Evolutionary conservation across 2,113 vertebrate genomes (phyloP).

Genomic region (Rostratula benghalensis): DNA sequence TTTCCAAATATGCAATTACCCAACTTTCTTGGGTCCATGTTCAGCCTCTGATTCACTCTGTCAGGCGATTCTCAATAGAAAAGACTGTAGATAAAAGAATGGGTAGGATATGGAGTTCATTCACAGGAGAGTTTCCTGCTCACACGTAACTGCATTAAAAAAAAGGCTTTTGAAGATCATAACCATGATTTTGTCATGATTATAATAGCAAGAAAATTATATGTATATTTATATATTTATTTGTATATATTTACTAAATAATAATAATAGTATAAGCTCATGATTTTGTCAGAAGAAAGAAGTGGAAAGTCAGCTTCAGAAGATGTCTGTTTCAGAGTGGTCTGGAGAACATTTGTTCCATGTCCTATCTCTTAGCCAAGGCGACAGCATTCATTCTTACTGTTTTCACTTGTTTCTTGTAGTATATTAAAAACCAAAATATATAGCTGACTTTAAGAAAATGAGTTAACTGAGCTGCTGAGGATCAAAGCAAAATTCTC

Average conservation of each 20-base stretch:
- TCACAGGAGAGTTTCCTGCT: background rate
- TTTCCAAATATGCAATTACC: background rate
- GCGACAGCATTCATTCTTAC: background rate
- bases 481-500: background rate
- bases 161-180: background rate
- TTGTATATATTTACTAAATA: too few species aligned
- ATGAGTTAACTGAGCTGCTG: background rate
- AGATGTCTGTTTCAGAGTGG: background rate
- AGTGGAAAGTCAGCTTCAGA: background rate
- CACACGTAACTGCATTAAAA: rapidly evolving
- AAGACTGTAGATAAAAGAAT: background rate
- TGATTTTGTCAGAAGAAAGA: background rate
- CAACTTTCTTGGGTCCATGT: background rate
- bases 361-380: background rate
- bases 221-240: too few species aligned
- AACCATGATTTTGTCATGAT: background rate
- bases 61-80: background rate
- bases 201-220: too few species aligned
- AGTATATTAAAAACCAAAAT: background rate
- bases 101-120: background rate
- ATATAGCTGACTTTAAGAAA: background rate
- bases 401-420: background rate
- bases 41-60: background rate
- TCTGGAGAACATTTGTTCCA: background rate
- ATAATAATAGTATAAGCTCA: background rate